phyloP scores from a whole-genome alignment of 1,140 invertebrate species.

The Polypedilum pembai region DNA sequence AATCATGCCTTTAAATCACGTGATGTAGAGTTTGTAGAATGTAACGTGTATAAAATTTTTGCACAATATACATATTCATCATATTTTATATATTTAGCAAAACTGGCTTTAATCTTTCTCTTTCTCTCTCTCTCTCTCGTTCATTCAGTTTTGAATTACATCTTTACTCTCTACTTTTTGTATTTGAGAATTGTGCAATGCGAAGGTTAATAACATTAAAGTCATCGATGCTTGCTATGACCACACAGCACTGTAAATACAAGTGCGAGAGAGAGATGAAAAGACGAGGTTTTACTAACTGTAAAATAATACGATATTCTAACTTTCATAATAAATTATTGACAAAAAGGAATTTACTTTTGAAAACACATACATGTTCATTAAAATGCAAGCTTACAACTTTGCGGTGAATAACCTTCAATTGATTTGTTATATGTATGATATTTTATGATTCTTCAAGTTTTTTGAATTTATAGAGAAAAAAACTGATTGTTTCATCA shows the following conservation, averaged over 20 bases:
- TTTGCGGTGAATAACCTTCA: constrained; percentile 3
- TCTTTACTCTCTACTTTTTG: no score
- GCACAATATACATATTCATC: constrained; percentile 9
- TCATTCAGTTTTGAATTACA: not conserved
- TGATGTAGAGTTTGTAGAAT: no score
- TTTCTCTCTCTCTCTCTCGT: not conserved
- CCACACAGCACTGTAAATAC: not conserved
- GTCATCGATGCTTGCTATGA: not conserved
- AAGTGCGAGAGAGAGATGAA: not conserved
- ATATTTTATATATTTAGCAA: not conserved
- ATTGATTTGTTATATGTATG: not conserved
- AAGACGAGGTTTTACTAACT: not conserved
- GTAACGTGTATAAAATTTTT: not conserved
- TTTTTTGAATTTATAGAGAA: no score
- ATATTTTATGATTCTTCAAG: no score
- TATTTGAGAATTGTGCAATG: not conserved
- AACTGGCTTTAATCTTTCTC: not conserved
- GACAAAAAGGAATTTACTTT: not conserved
- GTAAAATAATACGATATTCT: not conserved
- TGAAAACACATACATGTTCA: not conserved
- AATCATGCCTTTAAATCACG: constrained; percentile 21
- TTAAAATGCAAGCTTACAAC: not conserved
- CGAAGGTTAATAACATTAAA: constrained; percentile 13
- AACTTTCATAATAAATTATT: not conserved
- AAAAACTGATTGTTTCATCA: no score